Conservation (phyloP, 2,113 vertebrate species). For the Loxodonta africana region DNA sequence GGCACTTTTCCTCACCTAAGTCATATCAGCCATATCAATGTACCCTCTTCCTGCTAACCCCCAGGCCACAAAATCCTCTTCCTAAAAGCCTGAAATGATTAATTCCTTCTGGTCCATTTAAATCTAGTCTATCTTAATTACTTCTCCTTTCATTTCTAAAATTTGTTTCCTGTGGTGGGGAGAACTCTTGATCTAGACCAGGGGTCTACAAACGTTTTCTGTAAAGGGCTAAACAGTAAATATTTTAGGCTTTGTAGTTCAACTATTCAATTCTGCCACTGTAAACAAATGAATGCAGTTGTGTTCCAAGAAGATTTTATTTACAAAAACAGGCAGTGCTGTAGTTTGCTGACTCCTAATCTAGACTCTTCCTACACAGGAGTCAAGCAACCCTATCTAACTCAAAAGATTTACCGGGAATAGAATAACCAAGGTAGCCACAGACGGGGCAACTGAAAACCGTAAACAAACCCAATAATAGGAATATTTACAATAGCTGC, state of each 20-base stretch:
- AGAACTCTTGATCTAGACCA: background rate
- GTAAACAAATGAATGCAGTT: background rate
- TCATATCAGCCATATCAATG: background rate
- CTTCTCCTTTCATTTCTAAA: conserved; percentile 33
- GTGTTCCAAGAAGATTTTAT: conserved; percentile 47
- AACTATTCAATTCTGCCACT: background rate
- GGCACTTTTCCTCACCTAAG: background rate
- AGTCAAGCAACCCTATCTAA: background rate
- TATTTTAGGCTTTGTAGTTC: conserved; percentile 23
- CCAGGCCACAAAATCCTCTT: conserved; percentile 10
- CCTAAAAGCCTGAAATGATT: conserved; percentile 36
- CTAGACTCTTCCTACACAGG: background rate
- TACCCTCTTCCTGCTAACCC: background rate
- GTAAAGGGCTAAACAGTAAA: background rate
- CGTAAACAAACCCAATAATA: background rate
- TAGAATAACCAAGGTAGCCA: background rate
- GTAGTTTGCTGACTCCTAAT: background rate
- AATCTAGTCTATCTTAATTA: conserved; percentile 35
- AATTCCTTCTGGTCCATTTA: conserved; percentile 31
- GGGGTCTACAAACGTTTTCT: conserved; percentile 17
- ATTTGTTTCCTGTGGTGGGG: background rate
- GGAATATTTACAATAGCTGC: conserved; percentile 15
- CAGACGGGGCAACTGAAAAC: background rate
- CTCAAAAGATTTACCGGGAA: background rate
- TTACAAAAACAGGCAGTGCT: conserved; percentile 38